Evolutionary conservation across 2,888 invertebrate genomes (phyloP), one percentile per base, ranked within the genome.

Genomic region (Hirudinaria manillensis): DNA sequence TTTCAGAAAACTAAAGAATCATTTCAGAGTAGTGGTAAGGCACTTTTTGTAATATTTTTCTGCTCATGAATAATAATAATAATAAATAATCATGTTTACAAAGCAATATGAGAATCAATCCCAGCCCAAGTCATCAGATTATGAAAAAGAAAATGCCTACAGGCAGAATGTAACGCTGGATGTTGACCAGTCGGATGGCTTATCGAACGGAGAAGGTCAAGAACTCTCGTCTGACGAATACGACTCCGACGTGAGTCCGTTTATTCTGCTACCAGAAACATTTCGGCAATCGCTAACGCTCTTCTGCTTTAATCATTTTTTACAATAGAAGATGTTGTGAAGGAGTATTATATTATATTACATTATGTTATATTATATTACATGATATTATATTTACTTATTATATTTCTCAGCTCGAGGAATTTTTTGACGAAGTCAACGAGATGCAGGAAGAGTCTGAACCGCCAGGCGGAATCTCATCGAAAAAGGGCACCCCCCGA

Each of bases 221-320:
- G 38, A 36, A 24, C 27, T 27, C 72, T 19, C 19, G 10, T 32
- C 32, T 32, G 61, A 61, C 21, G 70, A 34, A 24, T 51, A 72
- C 27, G 72, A 55, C 29, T 55, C 55, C 27, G 73, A 73, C n/a
- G 73, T 73, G 38, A 65, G 73, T 73, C 29, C 36, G 10, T 29
- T n/a, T 19, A n/a, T 68, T 32, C 29, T 34, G 16, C 6, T 29
- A 10, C 10, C 27, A 24, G 13, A 24, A 10, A 24, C 32, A 32
- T 24, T 67, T 32, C 29, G 3, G 4, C 24, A 27, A 6, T 36
- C 3, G 36, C 36, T 6, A 10, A 36, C 36, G 10, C 10, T 36
- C 10, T 36, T 36, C n/a, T n/a, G n/a, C n/a, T n/a, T n/a, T n/a
- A n/a, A n/a, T n/a, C n/a, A n/a, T n/a, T n/a, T n/a, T n/a, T n/a